Base-by-base conservation (phyloP, 2,113 vertebrate species). In the Actenoides lindsayi region DNA sequence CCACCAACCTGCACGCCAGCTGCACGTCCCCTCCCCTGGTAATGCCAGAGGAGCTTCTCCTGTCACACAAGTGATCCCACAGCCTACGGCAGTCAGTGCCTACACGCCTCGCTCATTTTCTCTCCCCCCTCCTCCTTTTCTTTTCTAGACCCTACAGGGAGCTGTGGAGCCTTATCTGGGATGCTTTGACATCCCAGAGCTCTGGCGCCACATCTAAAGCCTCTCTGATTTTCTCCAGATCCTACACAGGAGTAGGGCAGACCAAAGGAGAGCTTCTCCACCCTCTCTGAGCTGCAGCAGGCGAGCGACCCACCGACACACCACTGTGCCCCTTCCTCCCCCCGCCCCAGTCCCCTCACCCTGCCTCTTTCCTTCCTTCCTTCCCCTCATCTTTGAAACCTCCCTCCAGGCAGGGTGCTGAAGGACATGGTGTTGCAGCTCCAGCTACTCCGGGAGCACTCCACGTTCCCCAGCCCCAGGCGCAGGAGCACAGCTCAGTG, bases 231-330 rank as follows among this genome's bases (percentile, higher is more conserved):
- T 73, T 80, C 63, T 62, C 82, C 81, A 89, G 69, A 27, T 16
- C 39, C 37, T 54, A 16, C 39, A 13, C 57, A 64, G 71, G 33
- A 42, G 51, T 21, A 71, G 24, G 8, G 39, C 16, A 92, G 54
- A 35, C 13, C 13, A 42, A 50, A n/a, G 31, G 54, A 70, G 3
- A 14, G 48, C 30, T 79, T 78, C 46, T 33, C 65, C 51, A n/a
- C 7, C 25, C 68, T 37, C 46, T 25, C n/a, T 5, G 37, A 46
- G 15, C 48, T 46, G 48, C 83, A 51, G 28, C 67, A 51, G 15
- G 42, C 1, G 1, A 62, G 39, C 1, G 2, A 73, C 23, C 63
- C 63, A 16, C 3, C 1, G 0, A 59, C 48, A 17, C 63, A 65
- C 16, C 0, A 1, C 56, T 39, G 51, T 13, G 3, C 4, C 48